phyloP scores from a whole-genome alignment of 2,797 vertebrate genomes.

The Poeciliopsis paucimaculata region DNA sequence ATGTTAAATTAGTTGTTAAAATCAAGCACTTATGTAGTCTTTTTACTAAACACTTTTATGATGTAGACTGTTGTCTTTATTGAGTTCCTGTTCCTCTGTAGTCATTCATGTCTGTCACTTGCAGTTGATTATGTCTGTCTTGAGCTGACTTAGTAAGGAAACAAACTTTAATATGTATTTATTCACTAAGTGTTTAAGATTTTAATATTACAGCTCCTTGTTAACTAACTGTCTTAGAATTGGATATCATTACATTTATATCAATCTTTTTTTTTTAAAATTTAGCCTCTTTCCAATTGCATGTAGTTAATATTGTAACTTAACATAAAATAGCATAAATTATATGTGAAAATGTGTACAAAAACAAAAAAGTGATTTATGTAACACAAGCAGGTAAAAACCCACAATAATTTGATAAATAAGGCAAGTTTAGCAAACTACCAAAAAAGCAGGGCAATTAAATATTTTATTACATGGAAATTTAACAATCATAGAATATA shows the following conservation, averaged over 20 bases:
- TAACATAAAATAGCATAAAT: not conserved
- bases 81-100: too few relatives aligned
- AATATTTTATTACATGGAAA: not conserved
- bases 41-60: too few relatives aligned
- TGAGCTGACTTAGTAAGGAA: not conserved
- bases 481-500: not conserved
- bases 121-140: not conserved
- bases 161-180: not conserved
- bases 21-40: too few relatives aligned
- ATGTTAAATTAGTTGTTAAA: too few relatives aligned
- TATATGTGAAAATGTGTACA: not conserved
- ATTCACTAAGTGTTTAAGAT: not conserved
- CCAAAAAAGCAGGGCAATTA: not conserved
- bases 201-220: not conserved
- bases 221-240: not conserved
- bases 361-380: not conserved
- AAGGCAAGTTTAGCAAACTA: not conserved
- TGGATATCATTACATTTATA: not conserved
- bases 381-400: not conserved
- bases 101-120: too few relatives aligned
- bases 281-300: not conserved
- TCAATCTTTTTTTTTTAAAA: not conserved
- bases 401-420: not conserved
- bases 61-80: too few relatives aligned
- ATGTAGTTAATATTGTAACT: not conserved